These are phyloP conservation scores for Antitype chi DNA, from an alignment of 2,888 invertebrate species.

Conservation along the genomic window DNA sequence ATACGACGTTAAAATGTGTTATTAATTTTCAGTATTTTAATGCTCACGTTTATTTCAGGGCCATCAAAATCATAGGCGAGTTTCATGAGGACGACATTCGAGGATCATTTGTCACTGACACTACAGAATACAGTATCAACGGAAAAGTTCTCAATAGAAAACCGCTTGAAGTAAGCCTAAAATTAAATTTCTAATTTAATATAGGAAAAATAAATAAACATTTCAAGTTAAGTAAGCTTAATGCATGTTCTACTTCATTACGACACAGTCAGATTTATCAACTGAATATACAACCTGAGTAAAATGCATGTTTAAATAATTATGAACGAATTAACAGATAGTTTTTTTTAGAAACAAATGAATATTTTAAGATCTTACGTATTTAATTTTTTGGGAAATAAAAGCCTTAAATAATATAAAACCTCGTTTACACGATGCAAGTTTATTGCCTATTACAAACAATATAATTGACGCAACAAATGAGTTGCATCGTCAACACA, in stretches of 20 bases:
- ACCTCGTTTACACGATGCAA: neutral
- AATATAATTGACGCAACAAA: no score
- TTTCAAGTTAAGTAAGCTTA: neutral
- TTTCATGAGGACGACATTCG: slow-evolving; percentile 82
- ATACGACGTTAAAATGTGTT: neutral
- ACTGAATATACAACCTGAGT: neutral
- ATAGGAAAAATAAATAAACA: neutral
- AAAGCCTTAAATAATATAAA: no score
- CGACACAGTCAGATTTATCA: neutral
- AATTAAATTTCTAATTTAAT: neutral
- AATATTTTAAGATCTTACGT: no score
- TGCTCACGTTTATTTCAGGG: slow-evolving; percentile 68
- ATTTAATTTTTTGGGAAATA: no score
- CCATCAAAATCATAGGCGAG: slow-evolving; percentile 84
- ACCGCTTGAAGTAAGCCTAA: slow-evolving; percentile 81
- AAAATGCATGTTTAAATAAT: neutral
- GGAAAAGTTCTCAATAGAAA: slow-evolving; percentile 82
- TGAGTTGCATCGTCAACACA: no score
- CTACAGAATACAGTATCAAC: slow-evolving; percentile 81
- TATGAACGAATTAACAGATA: no score
- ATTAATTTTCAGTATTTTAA: neutral
- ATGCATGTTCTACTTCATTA: neutral
- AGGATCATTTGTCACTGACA: slow-evolving; percentile 83
- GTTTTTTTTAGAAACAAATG: no score
- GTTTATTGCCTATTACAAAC: no score